Percentiles rank a stretch among this genome's conserved stretches.
Evolutionary conservation across 92 coral and sea anemone species (phyloP).

Genomic region (Galaxea fascicularis): DNA sequence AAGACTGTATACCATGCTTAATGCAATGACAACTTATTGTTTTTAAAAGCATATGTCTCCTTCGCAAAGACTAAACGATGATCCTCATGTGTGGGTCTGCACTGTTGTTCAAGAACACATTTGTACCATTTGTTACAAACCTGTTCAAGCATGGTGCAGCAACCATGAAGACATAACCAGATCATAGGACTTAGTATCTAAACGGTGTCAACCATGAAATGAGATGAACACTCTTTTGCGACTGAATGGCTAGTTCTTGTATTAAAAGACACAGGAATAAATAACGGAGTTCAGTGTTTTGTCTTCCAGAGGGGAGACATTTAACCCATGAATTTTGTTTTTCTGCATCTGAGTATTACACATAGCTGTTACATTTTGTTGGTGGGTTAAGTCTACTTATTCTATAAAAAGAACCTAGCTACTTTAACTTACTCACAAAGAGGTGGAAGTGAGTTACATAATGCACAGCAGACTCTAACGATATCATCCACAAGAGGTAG

Average conservation of each 20-base stretch:
- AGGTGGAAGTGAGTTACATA: background rate
- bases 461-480: constrained; percentile 24
- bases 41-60: constrained; percentile 30
- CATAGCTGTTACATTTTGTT: background rate
- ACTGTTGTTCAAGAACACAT: background rate
- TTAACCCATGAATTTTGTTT: background rate
- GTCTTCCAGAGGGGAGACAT: no score
- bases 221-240: background rate
- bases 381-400: background rate
- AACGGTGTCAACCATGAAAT: background rate
- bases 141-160: no score
- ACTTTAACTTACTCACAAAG: constrained; percentile 1
- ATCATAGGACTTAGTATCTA: background rate
- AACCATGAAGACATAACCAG: background rate
- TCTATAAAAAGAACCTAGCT: background rate
- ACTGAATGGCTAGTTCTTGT: no score
- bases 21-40: background rate
- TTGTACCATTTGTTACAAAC: background rate
- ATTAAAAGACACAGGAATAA: no score
- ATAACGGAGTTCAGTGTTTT: background rate
- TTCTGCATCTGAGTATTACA: background rate
- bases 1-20: constrained; percentile 34
- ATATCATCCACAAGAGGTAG: constrained; percentile 73
- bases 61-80: background rate
- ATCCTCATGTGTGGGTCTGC: constrained; percentile 54